These are phyloP conservation scores for Manis javanica DNA, from an alignment of 2,797 vertebrate species.

Conservation along the genomic window DNA sequence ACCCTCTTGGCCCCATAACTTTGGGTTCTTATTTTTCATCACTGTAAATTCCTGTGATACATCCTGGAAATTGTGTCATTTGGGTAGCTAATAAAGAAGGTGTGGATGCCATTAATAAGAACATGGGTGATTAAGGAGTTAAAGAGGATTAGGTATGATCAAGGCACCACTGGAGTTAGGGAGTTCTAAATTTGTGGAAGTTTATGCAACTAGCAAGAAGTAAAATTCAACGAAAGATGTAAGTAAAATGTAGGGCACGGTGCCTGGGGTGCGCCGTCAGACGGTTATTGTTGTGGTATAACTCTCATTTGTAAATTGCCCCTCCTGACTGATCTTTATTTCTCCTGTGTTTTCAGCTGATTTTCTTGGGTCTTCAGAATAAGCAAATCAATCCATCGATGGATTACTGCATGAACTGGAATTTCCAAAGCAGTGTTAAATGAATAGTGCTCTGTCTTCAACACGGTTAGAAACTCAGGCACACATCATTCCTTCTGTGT, in stretches of 20 bases:
- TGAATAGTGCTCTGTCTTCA: neutral
- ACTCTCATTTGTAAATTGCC: accelerated
- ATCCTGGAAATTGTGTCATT: neutral
- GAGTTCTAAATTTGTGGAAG: accelerated
- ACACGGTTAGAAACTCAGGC: neutral
- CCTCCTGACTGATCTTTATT: neutral
- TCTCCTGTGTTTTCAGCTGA: neutral
- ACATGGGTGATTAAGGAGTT: neutral
- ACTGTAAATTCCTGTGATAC: too few relatives aligned
- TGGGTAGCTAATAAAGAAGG: neutral
- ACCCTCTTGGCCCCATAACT: too few relatives aligned
- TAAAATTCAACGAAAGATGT: neutral
- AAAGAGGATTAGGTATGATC: too few relatives aligned
- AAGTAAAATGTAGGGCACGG: accelerated
- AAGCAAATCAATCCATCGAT: neutral
- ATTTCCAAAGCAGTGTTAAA: neutral
- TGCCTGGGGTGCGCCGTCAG: accelerated
- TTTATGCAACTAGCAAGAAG: neutral
- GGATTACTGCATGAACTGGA: accelerated
- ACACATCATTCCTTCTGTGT: neutral
- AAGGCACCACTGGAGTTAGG: neutral
- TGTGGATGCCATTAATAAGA: neutral
- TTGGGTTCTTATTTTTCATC: neutral
- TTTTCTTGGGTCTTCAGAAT: neutral
- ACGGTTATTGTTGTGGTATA: accelerated